phyloP scores from a whole-genome alignment of 2,888 invertebrate genomes.

The Sinopyrophorus schimmeli region DNA sequence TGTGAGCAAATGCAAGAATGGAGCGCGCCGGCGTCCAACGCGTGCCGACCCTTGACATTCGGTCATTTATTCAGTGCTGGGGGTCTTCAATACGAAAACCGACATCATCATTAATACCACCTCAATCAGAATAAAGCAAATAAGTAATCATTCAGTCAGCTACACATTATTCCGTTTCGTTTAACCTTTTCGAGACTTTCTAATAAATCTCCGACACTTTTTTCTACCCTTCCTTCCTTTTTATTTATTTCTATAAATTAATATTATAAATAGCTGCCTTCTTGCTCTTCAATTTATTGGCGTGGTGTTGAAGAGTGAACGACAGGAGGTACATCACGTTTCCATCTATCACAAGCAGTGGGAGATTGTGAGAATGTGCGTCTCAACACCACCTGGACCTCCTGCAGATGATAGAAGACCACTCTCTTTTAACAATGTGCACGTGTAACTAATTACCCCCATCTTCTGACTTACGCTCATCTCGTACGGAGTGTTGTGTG shows the following conservation, averaged over 20 bases:
- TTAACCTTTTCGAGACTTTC: conserved; percentile 16
- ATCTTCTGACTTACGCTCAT: conserved; percentile 40
- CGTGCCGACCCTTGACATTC: conserved; percentile 51
- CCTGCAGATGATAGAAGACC: conserved; percentile 49
- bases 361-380: conserved; percentile 49
- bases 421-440: conserved; percentile 40
- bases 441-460: conserved; percentile 42
- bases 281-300: conserved; percentile 40
- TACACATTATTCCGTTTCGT: conserved; percentile 16
- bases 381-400: conserved; percentile 51
- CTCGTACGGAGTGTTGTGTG: too few relatives aligned
- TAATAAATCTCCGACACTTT: conserved; percentile 11
- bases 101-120: conserved; percentile 46
- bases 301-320: conserved; percentile 44
- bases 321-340: conserved; percentile 51
- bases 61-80: conserved; percentile 48
- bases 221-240: conserved; percentile 4
- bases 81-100: conserved; percentile 40
- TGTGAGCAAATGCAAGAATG: conserved; percentile 34
- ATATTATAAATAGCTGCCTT: conserved; percentile 27
- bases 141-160: conserved; percentile 26
- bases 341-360: conserved; percentile 49
- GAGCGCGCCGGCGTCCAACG: conserved; percentile 41
- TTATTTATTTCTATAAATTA: too few relatives aligned
- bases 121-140: conserved; percentile 40